A percentile compares a stretch with the other conserved stretches of the same genome.
Conservation (phyloP, 2,888 invertebrate species). For the Bugula neritina region DNA sequence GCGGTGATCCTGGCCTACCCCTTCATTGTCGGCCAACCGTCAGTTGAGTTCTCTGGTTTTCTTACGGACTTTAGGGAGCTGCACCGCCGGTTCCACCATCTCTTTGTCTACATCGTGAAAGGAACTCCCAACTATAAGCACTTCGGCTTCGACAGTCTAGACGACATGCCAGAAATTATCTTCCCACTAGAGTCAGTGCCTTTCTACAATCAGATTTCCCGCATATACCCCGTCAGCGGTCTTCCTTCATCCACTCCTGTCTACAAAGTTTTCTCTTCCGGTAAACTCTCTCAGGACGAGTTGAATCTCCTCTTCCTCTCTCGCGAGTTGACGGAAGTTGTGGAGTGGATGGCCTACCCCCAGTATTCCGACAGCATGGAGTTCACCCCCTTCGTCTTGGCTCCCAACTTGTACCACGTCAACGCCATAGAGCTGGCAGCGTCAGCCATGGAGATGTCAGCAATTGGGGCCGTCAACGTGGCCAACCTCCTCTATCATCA, state of each 20-base stretch:
- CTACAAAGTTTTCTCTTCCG: slow-evolving; percentile 61
- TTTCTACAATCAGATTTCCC: slow-evolving; percentile 57
- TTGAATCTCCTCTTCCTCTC: slow-evolving; percentile 56
- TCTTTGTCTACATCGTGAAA: slow-evolving; percentile 59
- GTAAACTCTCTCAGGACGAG: slow-evolving; percentile 53
- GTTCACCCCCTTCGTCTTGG: slow-evolving; percentile 56
- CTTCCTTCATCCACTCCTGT: slow-evolving; percentile 40
- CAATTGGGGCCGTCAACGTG: slow-evolving; percentile 61
- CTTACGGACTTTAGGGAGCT: background rate
- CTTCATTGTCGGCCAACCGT: background rate
- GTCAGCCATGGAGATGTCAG: slow-evolving; percentile 66
- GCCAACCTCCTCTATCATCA: slow-evolving; percentile 58
- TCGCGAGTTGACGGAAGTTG: slow-evolving; percentile 36
- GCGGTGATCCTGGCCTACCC: slow-evolving; percentile 20
- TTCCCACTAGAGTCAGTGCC: slow-evolving; percentile 56
- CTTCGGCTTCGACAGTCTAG: slow-evolving; percentile 51
- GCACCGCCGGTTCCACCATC: slow-evolving; percentile 55
- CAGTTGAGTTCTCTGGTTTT: background rate
- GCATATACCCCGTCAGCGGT: slow-evolving; percentile 41
- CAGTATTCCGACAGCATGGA: slow-evolving; percentile 38
- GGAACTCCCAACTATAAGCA: slow-evolving; percentile 56
- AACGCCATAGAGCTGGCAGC: slow-evolving; percentile 64
- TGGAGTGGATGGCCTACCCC: slow-evolving; percentile 46
- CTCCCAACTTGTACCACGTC: slow-evolving; percentile 59
- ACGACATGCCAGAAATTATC: slow-evolving; percentile 50